These are phyloP conservation scores for Brenthis hecate DNA, from an alignment of 2,888 invertebrate genomes.

Conservation along the genomic window DNA sequence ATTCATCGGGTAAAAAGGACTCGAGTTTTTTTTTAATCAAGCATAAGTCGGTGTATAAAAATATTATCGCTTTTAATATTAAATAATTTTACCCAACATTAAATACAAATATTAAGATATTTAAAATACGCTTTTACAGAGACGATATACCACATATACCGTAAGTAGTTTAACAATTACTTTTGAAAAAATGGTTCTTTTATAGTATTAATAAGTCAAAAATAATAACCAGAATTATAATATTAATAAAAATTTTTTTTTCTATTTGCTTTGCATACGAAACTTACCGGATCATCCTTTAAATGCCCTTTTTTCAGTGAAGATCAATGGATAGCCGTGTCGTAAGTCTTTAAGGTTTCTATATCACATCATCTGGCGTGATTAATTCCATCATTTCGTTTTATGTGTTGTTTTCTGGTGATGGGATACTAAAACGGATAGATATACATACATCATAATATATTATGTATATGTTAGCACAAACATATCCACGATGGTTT, in stretches of 20 bases:
- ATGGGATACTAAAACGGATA: background rate
- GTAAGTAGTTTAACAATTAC: constrained; percentile 17
- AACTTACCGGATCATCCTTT: background rate
- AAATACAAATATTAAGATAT: background rate
- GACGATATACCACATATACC: constrained; percentile 11
- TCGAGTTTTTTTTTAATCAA: too few species aligned
- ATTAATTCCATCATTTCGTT: background rate
- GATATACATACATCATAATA: background rate
- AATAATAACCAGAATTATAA: background rate
- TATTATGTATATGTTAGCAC: background rate
- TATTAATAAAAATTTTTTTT: background rate
- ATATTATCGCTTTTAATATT: background rate
- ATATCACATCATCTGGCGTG: background rate
- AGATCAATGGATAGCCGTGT: constrained; percentile 22
- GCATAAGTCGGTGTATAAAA: too few species aligned
- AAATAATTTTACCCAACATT: background rate
- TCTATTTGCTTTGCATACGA: background rate
- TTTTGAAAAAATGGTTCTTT: background rate
- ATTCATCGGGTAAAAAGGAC: too few species aligned
- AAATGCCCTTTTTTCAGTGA: constrained; percentile 26
- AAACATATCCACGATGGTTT: too few species aligned
- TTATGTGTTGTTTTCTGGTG: background rate
- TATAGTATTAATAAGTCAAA: too few species aligned
- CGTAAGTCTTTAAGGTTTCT: constrained; percentile 9
- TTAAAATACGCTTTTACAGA: constrained; percentile 8